Evolutionary conservation across 2,113 vertebrate species (phyloP).

Genomic region (Diglossa brunneiventris): DNA sequence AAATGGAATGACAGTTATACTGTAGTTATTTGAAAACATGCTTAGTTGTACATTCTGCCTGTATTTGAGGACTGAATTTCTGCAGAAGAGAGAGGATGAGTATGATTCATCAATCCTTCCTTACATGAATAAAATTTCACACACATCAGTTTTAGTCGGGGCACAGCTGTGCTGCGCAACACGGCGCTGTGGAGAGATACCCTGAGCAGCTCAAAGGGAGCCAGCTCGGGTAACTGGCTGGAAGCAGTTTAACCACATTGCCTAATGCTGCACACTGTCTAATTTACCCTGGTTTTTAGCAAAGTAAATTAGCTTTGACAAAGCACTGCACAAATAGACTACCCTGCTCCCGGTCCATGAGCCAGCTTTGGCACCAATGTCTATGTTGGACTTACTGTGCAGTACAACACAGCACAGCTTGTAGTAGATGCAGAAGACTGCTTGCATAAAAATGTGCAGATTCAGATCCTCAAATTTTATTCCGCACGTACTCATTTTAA

Average conservation of each 20-base stretch:
- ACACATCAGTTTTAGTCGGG: neutral
- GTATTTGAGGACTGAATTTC: neutral
- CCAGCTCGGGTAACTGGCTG: neutral
- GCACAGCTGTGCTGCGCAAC: neutral
- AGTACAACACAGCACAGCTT: neutral
- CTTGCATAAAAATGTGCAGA: neutral
- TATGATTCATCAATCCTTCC: neutral
- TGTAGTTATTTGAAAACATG: conserved; percentile 27
- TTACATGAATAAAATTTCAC: conserved; percentile 17
- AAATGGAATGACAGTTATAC: conserved; percentile 29
- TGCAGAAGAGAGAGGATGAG: neutral
- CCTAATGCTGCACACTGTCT: conserved; percentile 7
- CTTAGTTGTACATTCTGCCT: conserved; percentile 18
- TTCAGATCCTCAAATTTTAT: neutral
- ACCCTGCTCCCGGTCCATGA: neutral
- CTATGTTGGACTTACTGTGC: neutral
- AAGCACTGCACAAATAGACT: neutral
- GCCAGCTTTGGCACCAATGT: neutral
- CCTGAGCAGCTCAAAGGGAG: conserved; percentile 4
- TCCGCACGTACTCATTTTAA: neutral
- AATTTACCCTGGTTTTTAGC: conserved; percentile 23
- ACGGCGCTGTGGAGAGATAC: neutral
- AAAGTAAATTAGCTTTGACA: conserved; percentile 54
- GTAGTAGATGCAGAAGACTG: neutral
- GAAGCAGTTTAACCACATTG: conserved; percentile 1